Evolutionary conservation across 2,888 invertebrate species (phyloP), one percentile per base, ranked within the genome.

Genomic region (Hofmannophila pseudospretella): DNA sequence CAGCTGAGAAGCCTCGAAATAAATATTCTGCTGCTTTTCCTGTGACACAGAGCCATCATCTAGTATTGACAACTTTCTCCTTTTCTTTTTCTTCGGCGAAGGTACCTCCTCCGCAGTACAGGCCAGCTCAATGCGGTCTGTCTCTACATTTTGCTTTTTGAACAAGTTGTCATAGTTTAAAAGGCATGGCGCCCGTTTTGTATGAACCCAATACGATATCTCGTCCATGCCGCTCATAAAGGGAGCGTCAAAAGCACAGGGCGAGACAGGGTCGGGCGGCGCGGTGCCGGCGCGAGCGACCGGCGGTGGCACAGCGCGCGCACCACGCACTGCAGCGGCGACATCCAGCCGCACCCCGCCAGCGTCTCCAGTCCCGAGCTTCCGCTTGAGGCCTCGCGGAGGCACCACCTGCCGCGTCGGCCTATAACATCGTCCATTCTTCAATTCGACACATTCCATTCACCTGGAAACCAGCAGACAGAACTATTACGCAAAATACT

Each of bases 181-280:
- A 25, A 86, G 76, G 65, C 86, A 87, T 0, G 88, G 87, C 8
- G 87, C 80, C 54, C 80, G 64, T 45, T 79, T 79, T 1, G 87
- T 85, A 47, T 70, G 67, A 19, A 88, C 67, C 87, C 87, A 88
- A 48, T 72, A 85, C 1, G 75, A 59, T 61, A 88, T 86, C 55
- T 86, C 86, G 45, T 86, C 85, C 79, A 85, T 84, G 45, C 67
- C 72, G 67, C 51, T 81, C 71, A 81, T 79, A 79, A 79, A 77
- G 77, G 77, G 77, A 74, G 30, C 7, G 47, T 54, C 47, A 28
- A 42, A 20, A 20, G 2, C 4, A 19, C 9, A 39, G 36, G 39
- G 4, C n/a, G n/a, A n/a, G n/a, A n/a, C n/a, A n/a, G n/a, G n/a
- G n/a, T n/a, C n/a, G n/a, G 23, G 31, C 34, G 23, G n/a, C n/a